A percentile compares a stretch with the other conserved stretches of the same genome.
Conservation (phyloP, 2,113 vertebrate genomes). For the Cryptoleucopteryx plumbea region DNA sequence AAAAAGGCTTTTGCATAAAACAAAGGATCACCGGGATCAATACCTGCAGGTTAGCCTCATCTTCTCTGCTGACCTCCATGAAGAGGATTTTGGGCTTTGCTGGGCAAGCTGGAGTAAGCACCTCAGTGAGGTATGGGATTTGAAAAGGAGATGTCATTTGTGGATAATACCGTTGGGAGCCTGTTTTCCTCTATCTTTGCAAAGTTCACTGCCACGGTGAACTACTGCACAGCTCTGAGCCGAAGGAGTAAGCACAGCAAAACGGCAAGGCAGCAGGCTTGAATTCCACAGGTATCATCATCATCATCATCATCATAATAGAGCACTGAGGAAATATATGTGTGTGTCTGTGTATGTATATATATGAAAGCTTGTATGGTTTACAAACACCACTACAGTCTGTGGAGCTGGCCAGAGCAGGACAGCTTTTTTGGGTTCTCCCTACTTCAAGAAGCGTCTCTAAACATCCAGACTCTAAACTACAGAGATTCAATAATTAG, state of each 20-base stretch:
- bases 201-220: background rate
- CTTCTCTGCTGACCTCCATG: background rate
- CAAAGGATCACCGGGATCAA: background rate
- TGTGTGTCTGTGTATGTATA: rapidly evolving
- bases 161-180: background rate
- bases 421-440: background rate
- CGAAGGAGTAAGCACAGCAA: background rate
- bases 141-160: background rate
- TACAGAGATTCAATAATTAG: background rate
- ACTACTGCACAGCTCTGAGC: background rate
- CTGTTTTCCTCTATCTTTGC: background rate
- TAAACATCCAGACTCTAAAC: background rate
- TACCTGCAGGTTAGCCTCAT: background rate
- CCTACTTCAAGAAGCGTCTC: background rate
- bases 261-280: background rate
- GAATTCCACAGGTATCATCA: background rate
- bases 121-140: background rate
- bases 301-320: rapidly evolving
- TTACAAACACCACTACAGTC: background rate
- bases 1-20: background rate
- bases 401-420: background rate
- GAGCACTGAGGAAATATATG: background rate
- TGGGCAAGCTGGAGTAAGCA: background rate
- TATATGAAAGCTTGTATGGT: background rate
- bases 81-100: background rate